phyloP scores from a whole-genome alignment of 2,888 invertebrate genomes.

The Leptopilina drosophilae region DNA sequence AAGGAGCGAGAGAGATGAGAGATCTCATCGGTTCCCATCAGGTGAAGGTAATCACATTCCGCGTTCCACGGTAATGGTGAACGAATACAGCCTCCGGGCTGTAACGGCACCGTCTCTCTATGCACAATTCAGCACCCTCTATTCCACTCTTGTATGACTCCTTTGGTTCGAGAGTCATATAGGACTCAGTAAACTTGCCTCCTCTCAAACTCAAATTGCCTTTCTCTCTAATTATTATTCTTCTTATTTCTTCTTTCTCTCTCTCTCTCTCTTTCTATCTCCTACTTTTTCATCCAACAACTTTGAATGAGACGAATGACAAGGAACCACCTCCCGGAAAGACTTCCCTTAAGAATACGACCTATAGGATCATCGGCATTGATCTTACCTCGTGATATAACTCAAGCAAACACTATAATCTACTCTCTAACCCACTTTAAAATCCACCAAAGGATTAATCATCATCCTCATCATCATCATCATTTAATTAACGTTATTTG shows the following conservation, averaged over 20 bases:
- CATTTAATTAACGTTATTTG: too few species aligned
- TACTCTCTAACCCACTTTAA: too few species aligned
- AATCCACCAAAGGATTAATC: too few species aligned
- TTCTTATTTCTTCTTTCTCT: too few species aligned
- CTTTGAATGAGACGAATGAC: constrained; percentile 33
- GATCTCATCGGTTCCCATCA: constrained; percentile 54
- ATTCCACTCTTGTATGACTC: too few species aligned
- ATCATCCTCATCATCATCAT: too few species aligned
- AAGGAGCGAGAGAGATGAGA: too few species aligned
- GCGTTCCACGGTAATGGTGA: constrained; percentile 74
- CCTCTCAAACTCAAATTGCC: constrained; percentile 28
- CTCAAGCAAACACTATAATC: too few species aligned
- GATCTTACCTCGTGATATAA: neutral
- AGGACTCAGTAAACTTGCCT: neutral
- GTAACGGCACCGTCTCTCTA: constrained; percentile 72
- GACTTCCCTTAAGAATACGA: neutral
- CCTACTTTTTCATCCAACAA: too few species aligned
- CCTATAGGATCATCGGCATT: neutral
- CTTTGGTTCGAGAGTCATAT: neutral
- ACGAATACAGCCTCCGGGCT: constrained; percentile 71
- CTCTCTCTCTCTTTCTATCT: too few species aligned
- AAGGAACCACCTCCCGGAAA: constrained; percentile 39
- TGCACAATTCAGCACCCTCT: constrained; percentile 53
- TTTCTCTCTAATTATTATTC: constrained; percentile 32
- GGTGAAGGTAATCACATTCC: constrained; percentile 74